These are phyloP conservation scores for Acanthisitta chloris DNA, from an alignment of 2,113 vertebrate genomes.

Conservation along the genomic window DNA sequence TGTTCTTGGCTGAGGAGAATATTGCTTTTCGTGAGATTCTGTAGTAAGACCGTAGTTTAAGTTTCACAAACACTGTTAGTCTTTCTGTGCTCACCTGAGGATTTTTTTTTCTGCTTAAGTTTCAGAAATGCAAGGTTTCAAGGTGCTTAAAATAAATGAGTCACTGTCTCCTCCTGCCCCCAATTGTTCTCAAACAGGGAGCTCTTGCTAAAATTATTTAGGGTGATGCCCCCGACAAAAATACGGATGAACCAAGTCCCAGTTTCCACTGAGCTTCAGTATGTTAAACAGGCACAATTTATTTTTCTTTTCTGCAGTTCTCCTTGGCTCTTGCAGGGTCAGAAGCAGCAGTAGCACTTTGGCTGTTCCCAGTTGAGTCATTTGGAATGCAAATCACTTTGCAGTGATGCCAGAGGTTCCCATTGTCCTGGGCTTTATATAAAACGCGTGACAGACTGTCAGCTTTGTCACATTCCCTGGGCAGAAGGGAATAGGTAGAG, in stretches of 20 bases:
- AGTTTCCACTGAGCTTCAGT: slow-evolving; percentile 35
- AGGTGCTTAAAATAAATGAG: slow-evolving; percentile 44
- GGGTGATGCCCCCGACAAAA: slow-evolving; percentile 60
- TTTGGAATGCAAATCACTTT: slow-evolving; percentile 53
- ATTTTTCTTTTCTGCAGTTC: slow-evolving; percentile 39
- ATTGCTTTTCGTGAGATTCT: not conserved
- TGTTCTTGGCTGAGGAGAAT: not conserved
- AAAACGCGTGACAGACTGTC: slow-evolving; percentile 28
- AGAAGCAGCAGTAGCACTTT: slow-evolving; percentile 54
- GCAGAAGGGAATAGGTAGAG: slow-evolving; percentile 7
- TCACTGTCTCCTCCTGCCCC: slow-evolving; percentile 19
- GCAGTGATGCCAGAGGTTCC: slow-evolving; percentile 49
- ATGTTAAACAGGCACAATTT: slow-evolving; percentile 15
- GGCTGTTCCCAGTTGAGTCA: slow-evolving; percentile 44
- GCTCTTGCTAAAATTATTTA: slow-evolving; percentile 62
- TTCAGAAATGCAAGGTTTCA: slow-evolving; percentile 17
- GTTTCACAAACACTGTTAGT: not conserved
- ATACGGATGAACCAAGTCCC: slow-evolving; percentile 40
- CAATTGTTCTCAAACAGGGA: slow-evolving; percentile 34
- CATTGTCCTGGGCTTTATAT: slow-evolving; percentile 45
- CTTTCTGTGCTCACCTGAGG: slow-evolving; percentile 10
- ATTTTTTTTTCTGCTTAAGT: not conserved
- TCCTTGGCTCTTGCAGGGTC: slow-evolving; percentile 49
- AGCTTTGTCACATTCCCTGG: slow-evolving; percentile 19
- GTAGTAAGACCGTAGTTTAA: not conserved